A percentile compares a stretch with the other conserved stretches of the same genome.
These are phyloP conservation scores for Ryuthela nishihirai DNA, from an alignment of 2,888 invertebrate genomes.

Conservation along the genomic window DNA sequence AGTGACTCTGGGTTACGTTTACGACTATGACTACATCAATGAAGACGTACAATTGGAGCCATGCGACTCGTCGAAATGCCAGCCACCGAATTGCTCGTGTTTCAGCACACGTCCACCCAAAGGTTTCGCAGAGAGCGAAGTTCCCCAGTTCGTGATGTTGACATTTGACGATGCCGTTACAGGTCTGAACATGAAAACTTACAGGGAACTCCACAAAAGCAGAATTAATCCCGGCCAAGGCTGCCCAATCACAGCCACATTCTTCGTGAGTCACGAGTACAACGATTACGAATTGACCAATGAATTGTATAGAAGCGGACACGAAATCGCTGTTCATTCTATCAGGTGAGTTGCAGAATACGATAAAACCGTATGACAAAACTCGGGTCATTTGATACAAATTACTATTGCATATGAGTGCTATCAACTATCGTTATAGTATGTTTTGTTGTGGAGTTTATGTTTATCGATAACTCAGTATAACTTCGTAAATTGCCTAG, in stretches of 20 bases:
- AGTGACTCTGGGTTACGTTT: background rate
- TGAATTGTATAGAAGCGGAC: slow-evolving; percentile 45
- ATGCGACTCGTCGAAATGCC: background rate
- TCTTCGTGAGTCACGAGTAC: slow-evolving; percentile 49
- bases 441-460: too few species aligned
- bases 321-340: slow-evolving; percentile 49
- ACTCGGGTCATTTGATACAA: too few species aligned
- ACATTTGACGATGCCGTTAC: slow-evolving; percentile 45
- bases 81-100: slow-evolving; percentile 13
- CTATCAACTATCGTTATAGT: too few species aligned
- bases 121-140: background rate
- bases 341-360: slow-evolving; percentile 45
- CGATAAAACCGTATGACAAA: too few species aligned
- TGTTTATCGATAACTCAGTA: too few species aligned
- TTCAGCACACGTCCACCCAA: background rate
- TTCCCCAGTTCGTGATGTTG: slow-evolving; percentile 45
- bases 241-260: slow-evolving; percentile 48
- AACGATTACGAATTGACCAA: slow-evolving; percentile 47
- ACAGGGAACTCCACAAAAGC: slow-evolving; percentile 4
- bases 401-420: too few species aligned
- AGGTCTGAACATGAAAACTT: slow-evolving; percentile 23
- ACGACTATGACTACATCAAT: background rate
- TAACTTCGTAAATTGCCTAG: too few species aligned
- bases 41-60: too few species aligned
- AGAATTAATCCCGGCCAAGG: slow-evolving; percentile 42